These are phyloP conservation scores for Paralinhomoeus sp. DNA, from an alignment of 2,888 invertebrate species.

Conservation along the genomic window DNA sequence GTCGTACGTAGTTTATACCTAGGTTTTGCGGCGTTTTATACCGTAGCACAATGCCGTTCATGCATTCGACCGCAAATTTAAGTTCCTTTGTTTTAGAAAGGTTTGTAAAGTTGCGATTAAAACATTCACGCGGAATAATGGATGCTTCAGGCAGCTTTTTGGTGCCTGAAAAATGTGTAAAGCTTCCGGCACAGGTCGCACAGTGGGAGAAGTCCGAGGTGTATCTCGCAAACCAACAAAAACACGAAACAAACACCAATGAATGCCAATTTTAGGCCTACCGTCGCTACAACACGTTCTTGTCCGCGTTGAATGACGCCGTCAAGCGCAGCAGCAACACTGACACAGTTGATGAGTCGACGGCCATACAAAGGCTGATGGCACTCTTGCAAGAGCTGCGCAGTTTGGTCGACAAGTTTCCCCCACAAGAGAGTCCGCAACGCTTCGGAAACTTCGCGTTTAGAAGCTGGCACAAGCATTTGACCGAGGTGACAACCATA, in stretches of 20 bases:
- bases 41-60: too few relatives aligned
- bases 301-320: background rate
- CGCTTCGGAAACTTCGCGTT: slow-evolving; percentile 89
- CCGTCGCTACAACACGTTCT: background rate
- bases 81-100: too few relatives aligned
- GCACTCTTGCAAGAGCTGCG: slow-evolving; percentile 47
- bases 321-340: background rate
- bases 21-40: too few relatives aligned
- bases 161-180: background rate
- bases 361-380: slow-evolving; percentile 39
- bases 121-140: too few relatives aligned
- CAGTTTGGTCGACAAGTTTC: slow-evolving; percentile 51
- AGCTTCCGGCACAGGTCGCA: background rate
- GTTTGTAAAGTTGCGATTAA: too few relatives aligned
- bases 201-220: background rate
- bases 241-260: too few relatives aligned
- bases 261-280: too few relatives aligned
- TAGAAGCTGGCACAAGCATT: slow-evolving; percentile 48
- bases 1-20: too few relatives aligned
- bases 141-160: too few relatives aligned
- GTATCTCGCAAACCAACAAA: too few relatives aligned
- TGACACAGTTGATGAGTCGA: background rate
- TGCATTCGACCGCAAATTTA: too few relatives aligned
- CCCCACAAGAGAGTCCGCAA: slow-evolving; percentile 73
- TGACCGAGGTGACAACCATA: slow-evolving; percentile 42